Conservation (phyloP, 2,888 invertebrate species). For the Metopia argyrocephala region DNA sequence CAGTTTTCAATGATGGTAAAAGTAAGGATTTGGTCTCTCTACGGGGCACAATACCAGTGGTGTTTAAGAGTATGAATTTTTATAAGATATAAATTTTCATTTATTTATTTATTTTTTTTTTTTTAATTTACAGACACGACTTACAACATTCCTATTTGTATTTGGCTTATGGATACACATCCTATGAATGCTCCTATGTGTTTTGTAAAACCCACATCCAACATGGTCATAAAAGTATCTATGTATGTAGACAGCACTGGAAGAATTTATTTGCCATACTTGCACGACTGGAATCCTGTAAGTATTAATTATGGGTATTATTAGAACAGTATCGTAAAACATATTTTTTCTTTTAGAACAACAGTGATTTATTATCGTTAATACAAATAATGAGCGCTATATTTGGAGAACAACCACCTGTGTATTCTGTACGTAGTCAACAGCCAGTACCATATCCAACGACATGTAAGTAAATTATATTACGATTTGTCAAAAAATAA, state of each 20-base stretch:
- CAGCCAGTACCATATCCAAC: conserved; percentile 80
- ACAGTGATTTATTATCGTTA: conserved; percentile 91
- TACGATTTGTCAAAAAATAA: neutral
- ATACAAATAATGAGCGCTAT: conserved; percentile 94
- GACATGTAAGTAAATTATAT: conserved; percentile 67
- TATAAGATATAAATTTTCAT: neutral
- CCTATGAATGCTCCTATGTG: conserved; percentile 97
- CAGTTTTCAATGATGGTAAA: conserved; percentile 93
- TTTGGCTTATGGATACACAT: conserved; percentile 98
- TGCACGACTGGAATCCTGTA: conserved; percentile 94
- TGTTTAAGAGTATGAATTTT: conserved; percentile 85
- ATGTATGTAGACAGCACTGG: conserved; percentile 97
- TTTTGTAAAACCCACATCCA: conserved; percentile 94
- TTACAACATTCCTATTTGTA: conserved; percentile 97
- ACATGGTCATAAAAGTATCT: conserved; percentile 97
- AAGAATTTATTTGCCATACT: conserved; percentile 96
- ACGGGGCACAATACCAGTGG: conserved; percentile 95
- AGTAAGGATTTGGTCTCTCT: conserved; percentile 89
- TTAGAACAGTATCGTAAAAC: neutral
- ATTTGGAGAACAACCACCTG: conserved; percentile 97
- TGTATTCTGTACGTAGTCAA: conserved; percentile 86
- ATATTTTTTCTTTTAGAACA: conserved; percentile 74
- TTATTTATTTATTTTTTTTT: neutral
- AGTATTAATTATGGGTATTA: too few relatives aligned
- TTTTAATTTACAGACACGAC: conserved; percentile 80